phyloP scores from a whole-genome alignment of 1,140 invertebrate genomes.

The Popillia japonica region DNA sequence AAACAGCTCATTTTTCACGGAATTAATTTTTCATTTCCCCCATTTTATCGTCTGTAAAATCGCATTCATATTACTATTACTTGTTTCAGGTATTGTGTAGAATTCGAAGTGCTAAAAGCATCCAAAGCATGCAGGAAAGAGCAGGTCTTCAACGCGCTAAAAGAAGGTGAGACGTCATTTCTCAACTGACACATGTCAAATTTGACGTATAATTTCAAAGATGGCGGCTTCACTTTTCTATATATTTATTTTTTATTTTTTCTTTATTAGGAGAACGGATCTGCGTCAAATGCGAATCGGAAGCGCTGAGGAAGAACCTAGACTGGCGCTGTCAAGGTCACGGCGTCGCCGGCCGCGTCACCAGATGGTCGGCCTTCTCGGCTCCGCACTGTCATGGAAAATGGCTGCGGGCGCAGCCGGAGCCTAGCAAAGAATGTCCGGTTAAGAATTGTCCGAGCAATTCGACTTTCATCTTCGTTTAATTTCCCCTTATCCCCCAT shows the following conservation, averaged over 20 bases:
- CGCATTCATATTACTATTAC: background rate
- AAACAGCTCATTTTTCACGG: background rate
- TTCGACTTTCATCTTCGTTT: constrained; percentile 75
- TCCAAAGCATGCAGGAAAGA: constrained; percentile 81
- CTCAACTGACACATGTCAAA: too few relatives aligned
- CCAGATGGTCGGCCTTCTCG: constrained; percentile 79
- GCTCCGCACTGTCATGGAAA: constrained; percentile 84
- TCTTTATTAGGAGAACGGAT: constrained; percentile 71
- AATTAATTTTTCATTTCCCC: background rate
- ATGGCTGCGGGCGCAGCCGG: constrained; percentile 75
- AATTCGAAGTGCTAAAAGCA: constrained; percentile 82
- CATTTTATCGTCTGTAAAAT: background rate
- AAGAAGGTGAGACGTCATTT: constrained; percentile 72
- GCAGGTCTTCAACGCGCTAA: constrained; percentile 70
- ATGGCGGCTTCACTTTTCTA: too few relatives aligned
- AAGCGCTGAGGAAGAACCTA: constrained; percentile 74
- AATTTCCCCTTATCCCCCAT: constrained; percentile 42
- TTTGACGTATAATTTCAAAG: too few relatives aligned
- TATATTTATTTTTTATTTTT: background rate
- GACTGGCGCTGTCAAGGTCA: constrained; percentile 83
- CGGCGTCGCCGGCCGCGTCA: constrained; percentile 73
- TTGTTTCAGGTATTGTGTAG: constrained; percentile 80
- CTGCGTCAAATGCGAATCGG: constrained; percentile 78
- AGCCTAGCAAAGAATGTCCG: constrained; percentile 62
- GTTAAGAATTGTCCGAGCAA: constrained; percentile 64